Percentiles rank a stretch among this genome's conserved stretches.
Conservation (phyloP, 2,797 vertebrate species). For the Sorex maritimensis region DNA sequence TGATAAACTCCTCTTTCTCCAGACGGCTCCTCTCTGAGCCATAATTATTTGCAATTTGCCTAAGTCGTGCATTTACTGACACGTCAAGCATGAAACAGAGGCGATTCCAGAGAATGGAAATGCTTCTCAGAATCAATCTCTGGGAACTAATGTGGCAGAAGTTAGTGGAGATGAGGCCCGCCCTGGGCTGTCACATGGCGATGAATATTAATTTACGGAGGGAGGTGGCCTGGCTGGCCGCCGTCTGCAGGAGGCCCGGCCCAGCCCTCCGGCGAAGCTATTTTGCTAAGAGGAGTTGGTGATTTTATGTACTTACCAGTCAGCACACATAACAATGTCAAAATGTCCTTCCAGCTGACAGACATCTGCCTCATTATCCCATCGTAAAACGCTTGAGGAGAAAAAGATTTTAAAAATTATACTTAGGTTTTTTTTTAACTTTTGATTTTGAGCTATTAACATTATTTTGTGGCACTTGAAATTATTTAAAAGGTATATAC, state of each 20-base stretch:
- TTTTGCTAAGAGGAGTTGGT: constrained; percentile 91
- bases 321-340: constrained; percentile 99
- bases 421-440: constrained; percentile 87
- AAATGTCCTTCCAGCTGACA: constrained; percentile 97
- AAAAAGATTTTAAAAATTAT: constrained; percentile 90
- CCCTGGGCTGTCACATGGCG: constrained; percentile 94
- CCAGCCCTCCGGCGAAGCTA: constrained; percentile 92
- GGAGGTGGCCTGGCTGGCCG: constrained; percentile 92
- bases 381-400: constrained; percentile 96
- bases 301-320: constrained; percentile 98
- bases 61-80: constrained; percentile 99
- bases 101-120: constrained; percentile 99
- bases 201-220: constrained; percentile 95
- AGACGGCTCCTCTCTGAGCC: constrained; percentile 96
- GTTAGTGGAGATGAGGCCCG: constrained; percentile 95
- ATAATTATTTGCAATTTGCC: constrained; percentile 99
- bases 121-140: constrained; percentile 96
- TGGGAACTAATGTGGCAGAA: constrained; percentile 96
- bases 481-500: constrained; percentile 85
- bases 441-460: constrained; percentile 89
- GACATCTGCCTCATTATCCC: constrained; percentile 98
- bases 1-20: constrained; percentile 95
- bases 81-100: constrained; percentile 99
- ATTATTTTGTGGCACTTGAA: constrained; percentile 86
- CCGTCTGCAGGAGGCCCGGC: constrained; percentile 93